Base-by-base conservation (phyloP, 1,140 invertebrate species). In the Battus philenor region DNA sequence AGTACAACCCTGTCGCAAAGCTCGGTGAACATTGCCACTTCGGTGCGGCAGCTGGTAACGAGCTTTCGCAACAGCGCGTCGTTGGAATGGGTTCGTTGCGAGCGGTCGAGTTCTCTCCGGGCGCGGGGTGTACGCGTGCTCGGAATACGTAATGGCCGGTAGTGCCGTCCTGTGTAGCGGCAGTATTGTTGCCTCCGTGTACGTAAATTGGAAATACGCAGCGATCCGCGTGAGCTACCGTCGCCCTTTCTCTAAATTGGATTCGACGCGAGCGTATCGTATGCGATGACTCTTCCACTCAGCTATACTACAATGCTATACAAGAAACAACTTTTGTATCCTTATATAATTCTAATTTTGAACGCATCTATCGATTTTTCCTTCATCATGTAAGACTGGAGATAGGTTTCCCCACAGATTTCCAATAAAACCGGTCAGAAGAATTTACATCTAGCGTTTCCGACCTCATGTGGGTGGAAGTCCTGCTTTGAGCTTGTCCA, bases 141-240 rank as follows among this genome's bases (percentile, higher is more conserved):
- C 50, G 50, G 75, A 78, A 83, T 83, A 70, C 79, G 73, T 80
- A 83, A 80, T 83, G 74, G 62, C 64, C 60, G 65, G 74, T 80
- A 83, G 76, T 83, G 76, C 76, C 60, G 68, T 54, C 56, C 54
- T 69, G 59, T 80, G 79, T 83, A 71, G 58, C 59, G 48, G 53
- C 66, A 51, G 59, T 80, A 78, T 83, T 80, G 79, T 78, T 65
- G 53, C 62, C 60, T 45, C 55, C 46, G 60, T 39, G 54, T 63
- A 60, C 67, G 65, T 73, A 75, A 77, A 74, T 74, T 70, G 67
- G 70, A 67, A 39, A 39, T 39, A 41, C 29, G 13, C 29, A 36
- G n/a, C 10, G 33, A 9, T 17, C 20, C 16, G 26, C 26, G 17
- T 36, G 33, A 33, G 16, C 32, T 33, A 33, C 32, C 32, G 32